Conservation (phyloP, 2,113 vertebrate species). For the Cyanoderma ruficeps region DNA sequence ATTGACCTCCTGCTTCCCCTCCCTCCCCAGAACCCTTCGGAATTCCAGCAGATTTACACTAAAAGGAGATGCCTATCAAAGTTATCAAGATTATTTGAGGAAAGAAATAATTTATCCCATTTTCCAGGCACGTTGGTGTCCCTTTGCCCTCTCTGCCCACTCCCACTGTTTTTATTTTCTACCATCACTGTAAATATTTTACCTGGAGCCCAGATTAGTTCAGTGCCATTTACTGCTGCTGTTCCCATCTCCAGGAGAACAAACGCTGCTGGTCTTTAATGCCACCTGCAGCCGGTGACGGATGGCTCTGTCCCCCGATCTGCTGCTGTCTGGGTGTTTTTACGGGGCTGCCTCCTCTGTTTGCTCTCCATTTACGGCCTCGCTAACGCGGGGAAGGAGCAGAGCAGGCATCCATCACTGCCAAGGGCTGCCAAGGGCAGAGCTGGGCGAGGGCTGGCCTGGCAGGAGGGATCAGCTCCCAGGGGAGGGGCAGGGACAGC, state of each 20-base stretch:
- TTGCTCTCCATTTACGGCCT: not conserved
- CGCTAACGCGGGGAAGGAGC: not conserved
- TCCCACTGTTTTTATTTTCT: not conserved
- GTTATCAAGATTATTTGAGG: not conserved
- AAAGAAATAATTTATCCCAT: not conserved
- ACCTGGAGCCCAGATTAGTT: not conserved
- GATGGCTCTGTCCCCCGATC: conserved; percentile 28
- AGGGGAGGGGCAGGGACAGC: not conserved
- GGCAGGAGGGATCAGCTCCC: not conserved
- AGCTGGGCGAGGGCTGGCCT: not conserved
- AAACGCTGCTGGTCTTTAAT: conserved; percentile 10
- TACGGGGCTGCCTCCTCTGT: conserved; percentile 37
- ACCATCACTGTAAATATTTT: not conserved
- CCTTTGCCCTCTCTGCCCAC: not conserved
- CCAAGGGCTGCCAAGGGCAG: not conserved
- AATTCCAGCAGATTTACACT: not conserved
- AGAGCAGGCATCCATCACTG: not conserved
- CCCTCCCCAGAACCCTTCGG: fast-evolving
- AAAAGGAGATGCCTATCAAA: not conserved
- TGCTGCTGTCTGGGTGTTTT: conserved; percentile 1
- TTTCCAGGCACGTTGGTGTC: not conserved
- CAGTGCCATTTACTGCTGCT: conserved; percentile 23
- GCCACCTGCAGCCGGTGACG: conserved; percentile 33
- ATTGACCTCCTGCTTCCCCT: not conserved
- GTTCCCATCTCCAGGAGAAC: conserved; percentile 4